phyloP scores from a whole-genome alignment of 2,888 invertebrate genomes.

The Tanaodytes sp. region DNA sequence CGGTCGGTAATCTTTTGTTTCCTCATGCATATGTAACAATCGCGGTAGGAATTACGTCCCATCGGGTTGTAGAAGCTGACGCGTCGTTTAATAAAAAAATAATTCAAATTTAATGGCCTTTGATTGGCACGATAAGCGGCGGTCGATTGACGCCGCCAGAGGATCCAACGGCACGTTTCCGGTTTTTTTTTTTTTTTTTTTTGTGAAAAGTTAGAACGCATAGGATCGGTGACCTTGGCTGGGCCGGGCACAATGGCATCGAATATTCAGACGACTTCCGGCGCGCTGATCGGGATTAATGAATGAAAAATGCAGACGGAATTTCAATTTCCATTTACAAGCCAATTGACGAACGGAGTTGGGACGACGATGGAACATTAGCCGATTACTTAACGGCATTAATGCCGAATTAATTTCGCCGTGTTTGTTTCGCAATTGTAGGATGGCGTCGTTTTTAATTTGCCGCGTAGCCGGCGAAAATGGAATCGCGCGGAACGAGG shows the following conservation, averaged over 20 bases:
- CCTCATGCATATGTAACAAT: slow-evolving; percentile 48
- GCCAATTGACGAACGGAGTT: slow-evolving; percentile 57
- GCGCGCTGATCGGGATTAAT: slow-evolving; percentile 60
- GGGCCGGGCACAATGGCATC: slow-evolving; percentile 64
- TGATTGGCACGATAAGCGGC: slow-evolving; percentile 51
- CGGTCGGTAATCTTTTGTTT: slow-evolving; percentile 38
- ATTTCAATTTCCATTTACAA: slow-evolving; percentile 60
- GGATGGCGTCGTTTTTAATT: slow-evolving; percentile 10
- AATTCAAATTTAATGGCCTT: slow-evolving; percentile 49
- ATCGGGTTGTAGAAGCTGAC: slow-evolving; percentile 18
- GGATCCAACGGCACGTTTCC: slow-evolving; percentile 59
- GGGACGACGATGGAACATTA: slow-evolving; percentile 38
- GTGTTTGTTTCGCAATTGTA: slow-evolving; percentile 29
- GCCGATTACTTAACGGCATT: slow-evolving; percentile 42
- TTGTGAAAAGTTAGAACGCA: slow-evolving; percentile 54
- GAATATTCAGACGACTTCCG: slow-evolving; percentile 68
- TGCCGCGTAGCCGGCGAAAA: slow-evolving; percentile 14
- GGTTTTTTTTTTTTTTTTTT: no score
- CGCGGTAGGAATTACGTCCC: slow-evolving; percentile 11
- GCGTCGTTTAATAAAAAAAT: slow-evolving; percentile 38
- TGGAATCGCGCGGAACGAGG: slow-evolving; percentile 52
- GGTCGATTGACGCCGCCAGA: slow-evolving; percentile 42
- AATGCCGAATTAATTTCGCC: slow-evolving; percentile 32
- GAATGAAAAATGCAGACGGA: slow-evolving; percentile 56
- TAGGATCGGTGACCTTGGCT: slow-evolving; percentile 66